Evolutionary conservation across 1,140 invertebrate species (phyloP).

Genomic region (Psix sp.): DNA sequence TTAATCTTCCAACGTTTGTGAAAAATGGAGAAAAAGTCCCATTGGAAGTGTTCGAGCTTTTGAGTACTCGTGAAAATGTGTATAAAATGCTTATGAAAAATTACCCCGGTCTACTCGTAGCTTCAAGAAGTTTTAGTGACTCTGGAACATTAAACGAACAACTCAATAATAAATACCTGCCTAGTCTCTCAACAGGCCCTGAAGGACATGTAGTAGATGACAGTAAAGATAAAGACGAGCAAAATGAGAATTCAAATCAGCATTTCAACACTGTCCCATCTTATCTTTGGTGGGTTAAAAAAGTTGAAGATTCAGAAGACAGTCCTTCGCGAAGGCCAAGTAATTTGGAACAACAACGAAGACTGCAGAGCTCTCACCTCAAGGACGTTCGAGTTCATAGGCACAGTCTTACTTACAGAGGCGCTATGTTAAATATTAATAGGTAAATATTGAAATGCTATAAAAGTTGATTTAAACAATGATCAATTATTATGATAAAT

Average conservation of each 20-base stretch:
- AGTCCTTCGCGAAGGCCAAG: slow-evolving; percentile 70
- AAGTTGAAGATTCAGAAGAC: slow-evolving; percentile 64
- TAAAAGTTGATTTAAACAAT: too few species aligned
- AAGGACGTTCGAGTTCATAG: slow-evolving; percentile 84
- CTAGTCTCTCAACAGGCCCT: slow-evolving; percentile 52
- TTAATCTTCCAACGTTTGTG: slow-evolving; percentile 89
- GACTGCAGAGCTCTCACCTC: slow-evolving; percentile 81
- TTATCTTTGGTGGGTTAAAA: slow-evolving; percentile 79
- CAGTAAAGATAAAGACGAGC: slow-evolving; percentile 40
- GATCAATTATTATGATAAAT: too few species aligned
- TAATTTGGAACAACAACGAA: slow-evolving; percentile 72
- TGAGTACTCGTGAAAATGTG: slow-evolving; percentile 83
- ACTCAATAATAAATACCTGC: slow-evolving; percentile 55
- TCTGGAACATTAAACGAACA: slow-evolving; percentile 77
- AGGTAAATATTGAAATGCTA: slow-evolving; percentile 78
- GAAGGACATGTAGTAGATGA: slow-evolving; percentile 49
- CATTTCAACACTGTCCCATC: slow-evolving; percentile 73
- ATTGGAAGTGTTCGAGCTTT: slow-evolving; percentile 83
- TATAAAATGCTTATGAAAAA: slow-evolving; percentile 85
- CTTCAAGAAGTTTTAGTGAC: slow-evolving; percentile 84
- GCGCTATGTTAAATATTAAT: slow-evolving; percentile 91
- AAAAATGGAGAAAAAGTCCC: slow-evolving; percentile 86
- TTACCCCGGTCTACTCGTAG: slow-evolving; percentile 83
- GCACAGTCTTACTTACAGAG: slow-evolving; percentile 88
- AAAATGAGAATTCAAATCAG: slow-evolving; percentile 53